phyloP scores from a whole-genome alignment of 2,113 vertebrate genomes.

The Gobio gobio region DNA sequence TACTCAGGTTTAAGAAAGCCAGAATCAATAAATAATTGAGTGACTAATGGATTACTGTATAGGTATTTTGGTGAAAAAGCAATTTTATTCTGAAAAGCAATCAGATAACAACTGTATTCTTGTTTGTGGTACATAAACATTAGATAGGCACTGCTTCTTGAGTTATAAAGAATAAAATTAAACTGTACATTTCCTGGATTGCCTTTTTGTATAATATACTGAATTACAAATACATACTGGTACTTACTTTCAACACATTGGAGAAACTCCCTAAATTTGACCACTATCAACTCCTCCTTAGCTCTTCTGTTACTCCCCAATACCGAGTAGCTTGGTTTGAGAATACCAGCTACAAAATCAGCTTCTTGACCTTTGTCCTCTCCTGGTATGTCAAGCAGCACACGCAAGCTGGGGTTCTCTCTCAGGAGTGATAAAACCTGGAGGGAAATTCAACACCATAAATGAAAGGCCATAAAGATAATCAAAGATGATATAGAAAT shows the following conservation, averaged over 20 bases:
- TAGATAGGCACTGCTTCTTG: neutral
- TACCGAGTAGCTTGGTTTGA: no score
- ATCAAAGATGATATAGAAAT: no score
- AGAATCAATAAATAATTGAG: neutral
- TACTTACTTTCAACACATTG: constrained; percentile 29
- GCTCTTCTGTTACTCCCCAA: constrained; percentile 18
- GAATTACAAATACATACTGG: no score
- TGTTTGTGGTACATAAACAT: neutral
- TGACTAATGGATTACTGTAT: constrained; percentile 15
- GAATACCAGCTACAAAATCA: no score
- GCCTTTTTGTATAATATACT: neutral
- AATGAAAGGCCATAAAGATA: no score
- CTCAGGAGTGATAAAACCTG: no score
- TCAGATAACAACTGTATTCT: neutral
- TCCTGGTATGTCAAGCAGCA: no score
- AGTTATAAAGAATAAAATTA: constrained; percentile 12
- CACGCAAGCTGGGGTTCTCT: no score
- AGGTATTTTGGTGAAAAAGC: constrained; percentile 11
- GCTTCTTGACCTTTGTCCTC: no score
- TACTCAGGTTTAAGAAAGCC: constrained; percentile 16
- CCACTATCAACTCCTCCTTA: constrained; percentile 26
- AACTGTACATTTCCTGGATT: constrained; percentile 22
- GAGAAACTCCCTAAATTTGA: constrained; percentile 35
- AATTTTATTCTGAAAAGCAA: neutral
- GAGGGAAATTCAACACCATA: no score